Evolutionary conservation across 2,797 vertebrate species (phyloP).

Genomic region (Eptatretus atami): DNA sequence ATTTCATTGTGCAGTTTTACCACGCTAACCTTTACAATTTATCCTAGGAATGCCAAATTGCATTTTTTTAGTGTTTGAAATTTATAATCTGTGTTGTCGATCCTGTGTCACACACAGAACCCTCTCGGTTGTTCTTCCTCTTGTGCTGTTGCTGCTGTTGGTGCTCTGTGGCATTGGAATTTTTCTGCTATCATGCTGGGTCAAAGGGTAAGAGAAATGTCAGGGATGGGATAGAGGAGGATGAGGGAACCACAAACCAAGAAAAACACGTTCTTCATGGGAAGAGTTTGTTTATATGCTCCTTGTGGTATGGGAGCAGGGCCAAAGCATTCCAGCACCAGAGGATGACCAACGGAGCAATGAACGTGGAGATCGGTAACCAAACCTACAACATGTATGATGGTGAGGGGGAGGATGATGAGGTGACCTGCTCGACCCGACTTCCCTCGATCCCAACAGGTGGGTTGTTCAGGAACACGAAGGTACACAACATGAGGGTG

Average conservation of each 20-base stretch:
- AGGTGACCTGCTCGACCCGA: constrained; percentile 54
- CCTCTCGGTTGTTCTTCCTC: constrained; percentile 38
- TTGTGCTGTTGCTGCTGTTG: constrained; percentile 34
- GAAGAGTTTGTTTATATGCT: no score
- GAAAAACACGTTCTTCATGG: no score
- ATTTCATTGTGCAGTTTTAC: no score
- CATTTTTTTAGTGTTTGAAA: no score
- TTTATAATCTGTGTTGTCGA: no score
- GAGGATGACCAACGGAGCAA: constrained; percentile 59
- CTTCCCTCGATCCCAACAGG: constrained; percentile 62
- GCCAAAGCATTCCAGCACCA: constrained; percentile 84
- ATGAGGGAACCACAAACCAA: no score
- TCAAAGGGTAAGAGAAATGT: constrained; percentile 34
- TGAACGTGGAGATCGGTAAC: constrained; percentile 75
- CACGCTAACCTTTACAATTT: no score
- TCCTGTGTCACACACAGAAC: constrained; percentile 19
- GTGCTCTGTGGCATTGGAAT: constrained; percentile 26
- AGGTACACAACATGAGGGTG: no score
- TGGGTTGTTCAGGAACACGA: constrained; percentile 11
- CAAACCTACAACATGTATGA: constrained; percentile 81
- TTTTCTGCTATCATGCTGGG: constrained; percentile 49
- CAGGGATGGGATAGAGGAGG: no score
- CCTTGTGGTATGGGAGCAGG: constrained; percentile 13
- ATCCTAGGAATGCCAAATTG: no score
- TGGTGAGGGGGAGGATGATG: constrained; percentile 49